Conservation (phyloP, 2,113 vertebrate genomes). For the Arenaria interpres region DNA sequence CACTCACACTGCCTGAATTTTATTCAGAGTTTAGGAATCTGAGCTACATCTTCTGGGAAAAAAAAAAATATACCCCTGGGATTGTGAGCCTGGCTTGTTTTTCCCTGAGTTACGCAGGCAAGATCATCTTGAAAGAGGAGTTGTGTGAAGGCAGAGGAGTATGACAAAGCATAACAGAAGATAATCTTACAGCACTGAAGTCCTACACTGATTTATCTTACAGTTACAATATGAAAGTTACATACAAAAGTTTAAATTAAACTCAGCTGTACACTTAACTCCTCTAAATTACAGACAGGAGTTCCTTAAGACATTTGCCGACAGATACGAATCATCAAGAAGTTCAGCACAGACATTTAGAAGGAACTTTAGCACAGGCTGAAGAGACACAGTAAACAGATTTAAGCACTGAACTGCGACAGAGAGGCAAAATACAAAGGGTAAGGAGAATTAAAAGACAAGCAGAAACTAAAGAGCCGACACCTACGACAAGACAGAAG, state of each 20-base stretch:
- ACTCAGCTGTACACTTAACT: background rate
- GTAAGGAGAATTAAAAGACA: background rate
- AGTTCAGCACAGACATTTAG: background rate
- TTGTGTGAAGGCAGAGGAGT: background rate
- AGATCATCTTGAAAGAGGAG: background rate
- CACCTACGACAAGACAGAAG: background rate
- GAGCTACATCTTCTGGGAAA: background rate
- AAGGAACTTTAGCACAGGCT: background rate
- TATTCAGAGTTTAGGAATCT: background rate
- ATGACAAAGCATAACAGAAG: constrained; percentile 64
- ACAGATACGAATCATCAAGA: background rate
- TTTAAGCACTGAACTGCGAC: background rate
- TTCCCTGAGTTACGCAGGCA: background rate
- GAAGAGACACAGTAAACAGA: background rate
- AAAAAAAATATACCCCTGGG: background rate
- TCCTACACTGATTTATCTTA: background rate
- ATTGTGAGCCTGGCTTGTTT: background rate
- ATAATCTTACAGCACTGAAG: background rate
- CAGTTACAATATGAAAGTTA: background rate
- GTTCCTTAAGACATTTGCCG: background rate
- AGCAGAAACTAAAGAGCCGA: background rate
- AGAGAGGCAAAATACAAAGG: background rate
- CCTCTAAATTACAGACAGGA: background rate
- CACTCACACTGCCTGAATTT: background rate
- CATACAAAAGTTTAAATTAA: background rate